Evolutionary conservation across 2,888 invertebrate genomes (phyloP), one percentile per base, ranked within the genome.

Genomic region (Euplexia lucipara): DNA sequence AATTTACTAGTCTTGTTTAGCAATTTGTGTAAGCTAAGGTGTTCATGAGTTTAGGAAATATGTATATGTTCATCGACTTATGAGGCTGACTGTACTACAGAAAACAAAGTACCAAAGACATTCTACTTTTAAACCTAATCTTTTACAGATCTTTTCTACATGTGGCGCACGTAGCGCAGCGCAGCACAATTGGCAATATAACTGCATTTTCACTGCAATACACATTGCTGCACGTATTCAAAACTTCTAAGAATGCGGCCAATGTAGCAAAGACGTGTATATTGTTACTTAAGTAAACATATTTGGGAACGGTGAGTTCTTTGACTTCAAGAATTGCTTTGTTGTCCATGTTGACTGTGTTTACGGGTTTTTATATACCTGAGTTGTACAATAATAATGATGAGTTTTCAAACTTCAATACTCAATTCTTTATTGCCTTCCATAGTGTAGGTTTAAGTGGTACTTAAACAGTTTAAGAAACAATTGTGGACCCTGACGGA

Each of bases 211-310:
- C 26, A 59, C 52, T 59, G 52, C 30, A 53, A 35, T 34, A 20
- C 53, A 22, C 70, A 69, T 53, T 53, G 48, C 47, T 47, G 35
- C 75, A 75, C 34, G 48, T 53, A 49, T 75, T 75, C 47, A 48
- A 69, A 59, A 59, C 59, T 69, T 48, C 37, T 52, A 34, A 53
- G 47, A 75, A 70, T 69, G 37, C 9, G 62, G 63, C 20, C 34
- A 47, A 34, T 20, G 37, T 47, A 47, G 30, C 14, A 14, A 34
- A 14, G 37, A 75, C 16, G 20, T 48, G 22, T 57, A 39, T 26
- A 20, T 73, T 49, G 68, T 45, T 66, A 39, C 39, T 18, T 22
- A 45, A 6, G 37, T 51, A 71, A 71, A 64, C 37, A 51, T 51
- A 45, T 51, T 51, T 39, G 16, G 30, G 16, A 37, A 56, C 35